Evolutionary conservation across 2,888 invertebrate species (phyloP).

Genomic region (Orthosia gracilis): DNA sequence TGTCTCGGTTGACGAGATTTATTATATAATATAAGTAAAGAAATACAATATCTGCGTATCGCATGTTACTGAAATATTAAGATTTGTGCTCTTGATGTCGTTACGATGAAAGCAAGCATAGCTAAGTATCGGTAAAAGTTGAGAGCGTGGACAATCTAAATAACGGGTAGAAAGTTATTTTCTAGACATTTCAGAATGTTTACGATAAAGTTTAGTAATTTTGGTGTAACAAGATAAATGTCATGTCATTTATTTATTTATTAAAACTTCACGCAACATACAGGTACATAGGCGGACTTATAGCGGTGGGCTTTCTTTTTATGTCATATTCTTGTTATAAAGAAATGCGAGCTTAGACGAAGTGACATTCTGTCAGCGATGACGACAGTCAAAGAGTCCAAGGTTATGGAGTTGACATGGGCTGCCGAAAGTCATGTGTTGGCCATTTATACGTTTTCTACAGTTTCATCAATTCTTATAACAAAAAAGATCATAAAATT

Average conservation of each 20-base stretch:
- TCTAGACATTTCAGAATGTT: slow-evolving; percentile 12
- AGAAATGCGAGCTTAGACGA: neutral
- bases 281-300: too few relatives aligned
- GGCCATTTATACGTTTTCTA: too few relatives aligned
- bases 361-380: too few relatives aligned
- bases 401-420: too few relatives aligned
- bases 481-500: too few relatives aligned
- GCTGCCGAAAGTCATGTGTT: too few relatives aligned
- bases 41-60: slow-evolving; percentile 61
- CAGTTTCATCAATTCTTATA: too few relatives aligned
- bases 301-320: too few relatives aligned
- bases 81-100: slow-evolving; percentile 17
- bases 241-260: too few relatives aligned
- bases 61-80: slow-evolving; percentile 53
- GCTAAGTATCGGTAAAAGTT: slow-evolving; percentile 42
- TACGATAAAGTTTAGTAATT: neutral
- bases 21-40: slow-evolving; percentile 19
- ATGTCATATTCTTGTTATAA: neutral
- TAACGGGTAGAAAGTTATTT: slow-evolving; percentile 28
- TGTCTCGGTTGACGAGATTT: slow-evolving; percentile 57
- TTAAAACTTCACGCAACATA: too few relatives aligned
- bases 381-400: too few relatives aligned
- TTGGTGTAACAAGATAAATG: neutral
- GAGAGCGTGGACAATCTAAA: slow-evolving; percentile 14
- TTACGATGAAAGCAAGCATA: slow-evolving; percentile 8